These are phyloP conservation scores for Cataglyphis hispanica DNA, from an alignment of 1,140 invertebrate species.

Conservation along the genomic window DNA sequence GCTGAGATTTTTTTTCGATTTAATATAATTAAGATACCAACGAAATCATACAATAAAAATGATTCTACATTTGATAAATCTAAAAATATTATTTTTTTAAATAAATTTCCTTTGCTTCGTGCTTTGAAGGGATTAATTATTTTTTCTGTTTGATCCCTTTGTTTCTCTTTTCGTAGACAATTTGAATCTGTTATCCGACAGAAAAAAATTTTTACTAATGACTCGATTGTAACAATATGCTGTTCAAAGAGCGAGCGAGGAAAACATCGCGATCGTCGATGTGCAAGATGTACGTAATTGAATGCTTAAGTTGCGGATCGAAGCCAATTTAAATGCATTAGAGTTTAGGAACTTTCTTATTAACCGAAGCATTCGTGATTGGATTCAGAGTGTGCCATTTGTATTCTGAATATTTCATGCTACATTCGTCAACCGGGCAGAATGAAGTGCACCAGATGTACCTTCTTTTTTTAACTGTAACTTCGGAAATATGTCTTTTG, in stretches of 20 bases:
- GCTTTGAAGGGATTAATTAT: neutral
- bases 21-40: neutral
- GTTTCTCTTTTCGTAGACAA: no score
- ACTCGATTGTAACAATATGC: neutral
- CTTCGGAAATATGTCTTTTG: slow-evolving; percentile 27
- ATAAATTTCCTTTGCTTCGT: neutral
- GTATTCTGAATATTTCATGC: slow-evolving; percentile 75
- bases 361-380: slow-evolving; percentile 67
- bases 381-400: slow-evolving; percentile 63
- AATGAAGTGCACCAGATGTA: neutral
- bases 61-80: neutral
- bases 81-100: neutral
- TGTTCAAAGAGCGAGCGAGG: neutral
- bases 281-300: slow-evolving; percentile 64
- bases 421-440: slow-evolving; percentile 28
- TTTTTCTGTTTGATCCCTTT: neutral
- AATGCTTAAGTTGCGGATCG: slow-evolving; percentile 52
- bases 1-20: neutral
- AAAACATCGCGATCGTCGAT: slow-evolving; percentile 29
- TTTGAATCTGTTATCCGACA: slow-evolving; percentile 2
- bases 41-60: neutral
- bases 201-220: slow-evolving; percentile 34
- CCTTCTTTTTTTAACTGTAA: neutral
- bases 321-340: slow-evolving; percentile 75
- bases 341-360: slow-evolving; percentile 74